Conservation (phyloP, 23 tunicate genomes). For the Ascidia mentula region DNA sequence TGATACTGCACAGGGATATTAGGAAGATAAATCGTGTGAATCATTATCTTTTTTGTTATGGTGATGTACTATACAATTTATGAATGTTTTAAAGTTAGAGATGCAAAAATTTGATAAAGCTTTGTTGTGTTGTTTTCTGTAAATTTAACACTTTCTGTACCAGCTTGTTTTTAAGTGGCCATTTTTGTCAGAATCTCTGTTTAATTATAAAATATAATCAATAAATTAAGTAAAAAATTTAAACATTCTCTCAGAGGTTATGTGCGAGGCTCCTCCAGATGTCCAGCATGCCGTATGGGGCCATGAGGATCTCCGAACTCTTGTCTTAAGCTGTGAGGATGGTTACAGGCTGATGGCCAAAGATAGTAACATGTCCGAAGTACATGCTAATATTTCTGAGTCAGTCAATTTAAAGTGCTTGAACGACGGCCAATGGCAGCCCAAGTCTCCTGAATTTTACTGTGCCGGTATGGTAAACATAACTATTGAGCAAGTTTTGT, state of each 20-base stretch:
- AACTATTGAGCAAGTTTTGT: too few relatives aligned
- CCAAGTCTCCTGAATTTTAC: constrained; percentile 19
- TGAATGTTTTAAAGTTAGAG: too few relatives aligned
- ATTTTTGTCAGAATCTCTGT: not conserved
- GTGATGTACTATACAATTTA: too few relatives aligned
- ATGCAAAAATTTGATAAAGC: too few relatives aligned
- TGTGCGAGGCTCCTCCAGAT: constrained; percentile 41
- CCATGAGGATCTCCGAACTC: constrained; percentile 10
- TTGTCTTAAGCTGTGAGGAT: constrained; percentile 32
- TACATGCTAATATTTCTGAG: not conserved
- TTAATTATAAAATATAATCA: too few relatives aligned
- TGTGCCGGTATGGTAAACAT: constrained; percentile 35
- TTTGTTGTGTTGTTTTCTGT: not conserved
- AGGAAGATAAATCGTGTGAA: too few relatives aligned
- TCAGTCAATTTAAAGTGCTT: constrained; percentile 27
- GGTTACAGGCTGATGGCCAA: constrained; percentile 20
- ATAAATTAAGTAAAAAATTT: too few relatives aligned
- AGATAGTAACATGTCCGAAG: not conserved
- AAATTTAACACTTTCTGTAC: not conserved
- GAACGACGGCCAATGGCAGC: constrained; percentile 50
- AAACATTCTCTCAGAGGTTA: constrained; percentile 39
- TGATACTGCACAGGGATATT: too few relatives aligned
- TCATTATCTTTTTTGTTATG: too few relatives aligned
- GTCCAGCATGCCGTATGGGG: constrained; percentile 12
- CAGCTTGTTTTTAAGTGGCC: not conserved